These are phyloP conservation scores for Cactoblastis cactorum DNA, from an alignment of 2,888 invertebrate species.

Conservation along the genomic window DNA sequence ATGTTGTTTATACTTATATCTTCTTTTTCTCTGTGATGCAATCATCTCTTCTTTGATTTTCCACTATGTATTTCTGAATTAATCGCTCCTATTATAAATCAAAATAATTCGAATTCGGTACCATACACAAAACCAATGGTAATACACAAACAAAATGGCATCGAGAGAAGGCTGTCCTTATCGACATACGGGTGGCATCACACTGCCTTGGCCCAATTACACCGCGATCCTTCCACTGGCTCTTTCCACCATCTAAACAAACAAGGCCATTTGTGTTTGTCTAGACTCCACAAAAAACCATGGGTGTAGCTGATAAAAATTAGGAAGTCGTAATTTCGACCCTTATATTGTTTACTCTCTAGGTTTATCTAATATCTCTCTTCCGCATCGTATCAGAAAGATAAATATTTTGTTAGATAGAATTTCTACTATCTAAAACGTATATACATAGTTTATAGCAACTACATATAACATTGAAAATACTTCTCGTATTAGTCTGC, in stretches of 20 bases:
- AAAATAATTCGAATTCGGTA: not conserved
- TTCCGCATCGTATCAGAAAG: constrained; percentile 14
- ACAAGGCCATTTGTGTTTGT: constrained; percentile 53
- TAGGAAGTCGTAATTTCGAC: constrained; percentile 12
- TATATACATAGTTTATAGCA: too few relatives aligned
- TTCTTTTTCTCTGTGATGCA: too few relatives aligned
- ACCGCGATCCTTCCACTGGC: constrained; percentile 42
- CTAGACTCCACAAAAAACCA: constrained; percentile 29
- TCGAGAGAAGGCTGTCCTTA: constrained; percentile 54
- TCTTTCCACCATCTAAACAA: constrained; percentile 47
- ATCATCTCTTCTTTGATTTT: too few relatives aligned
- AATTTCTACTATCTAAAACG: not conserved
- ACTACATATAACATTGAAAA: too few relatives aligned
- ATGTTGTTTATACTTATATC: too few relatives aligned
- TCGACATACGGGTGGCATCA: constrained; percentile 63
- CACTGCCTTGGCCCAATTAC: constrained; percentile 63
- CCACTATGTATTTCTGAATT: too few relatives aligned
- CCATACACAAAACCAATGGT: constrained; percentile 20
- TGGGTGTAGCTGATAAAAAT: constrained; percentile 17
- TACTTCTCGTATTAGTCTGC: too few relatives aligned
- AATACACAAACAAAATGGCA: constrained; percentile 26
- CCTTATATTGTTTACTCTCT: not conserved
- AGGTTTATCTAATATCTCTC: not conserved
- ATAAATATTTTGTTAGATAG: not conserved
- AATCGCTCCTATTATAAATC: too few relatives aligned